A percentile compares a stretch with the other conserved stretches of the same genome.
Evolutionary conservation across 2,888 invertebrate genomes (phyloP).

Genomic region (Cryptus armator): DNA sequence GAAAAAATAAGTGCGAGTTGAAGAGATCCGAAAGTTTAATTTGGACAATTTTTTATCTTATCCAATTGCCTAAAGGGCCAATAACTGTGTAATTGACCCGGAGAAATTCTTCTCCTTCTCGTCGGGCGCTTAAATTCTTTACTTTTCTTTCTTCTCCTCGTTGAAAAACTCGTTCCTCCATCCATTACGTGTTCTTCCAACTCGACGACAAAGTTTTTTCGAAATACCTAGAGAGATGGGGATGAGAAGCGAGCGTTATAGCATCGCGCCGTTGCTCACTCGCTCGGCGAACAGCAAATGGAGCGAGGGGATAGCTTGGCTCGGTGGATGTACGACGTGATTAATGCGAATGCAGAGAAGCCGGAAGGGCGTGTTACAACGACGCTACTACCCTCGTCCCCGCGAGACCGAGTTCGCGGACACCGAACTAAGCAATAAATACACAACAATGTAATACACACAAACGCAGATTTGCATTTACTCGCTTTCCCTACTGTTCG

Average conservation of each 20-base stretch:
- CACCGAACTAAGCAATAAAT: constrained; percentile 51
- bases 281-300: constrained; percentile 34
- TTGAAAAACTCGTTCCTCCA: constrained; percentile 38
- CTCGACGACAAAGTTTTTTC: constrained; percentile 51
- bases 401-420: constrained; percentile 54
- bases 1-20: too few species aligned
- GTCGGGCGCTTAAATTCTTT: background rate
- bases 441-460: constrained; percentile 35
- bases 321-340: constrained; percentile 58
- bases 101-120: background rate
- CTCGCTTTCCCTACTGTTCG: constrained; percentile 12
- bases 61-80: background rate
- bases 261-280: constrained; percentile 29
- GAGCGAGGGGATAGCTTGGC: constrained; percentile 24
- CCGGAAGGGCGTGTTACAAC: constrained; percentile 45
- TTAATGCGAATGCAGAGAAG: constrained; percentile 67
- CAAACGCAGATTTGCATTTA: constrained; percentile 35
- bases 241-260: constrained; percentile 4
- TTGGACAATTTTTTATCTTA: background rate
- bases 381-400: constrained; percentile 18
- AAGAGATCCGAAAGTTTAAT: background rate
- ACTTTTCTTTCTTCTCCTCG: constrained; percentile 12
- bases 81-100: background rate
- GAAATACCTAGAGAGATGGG: constrained; percentile 45
- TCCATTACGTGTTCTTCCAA: constrained; percentile 48